Evolutionary conservation across 37 sponge, comb jelly and placozoan species (phyloP).

Genomic region (Haliclona indistincta): DNA sequence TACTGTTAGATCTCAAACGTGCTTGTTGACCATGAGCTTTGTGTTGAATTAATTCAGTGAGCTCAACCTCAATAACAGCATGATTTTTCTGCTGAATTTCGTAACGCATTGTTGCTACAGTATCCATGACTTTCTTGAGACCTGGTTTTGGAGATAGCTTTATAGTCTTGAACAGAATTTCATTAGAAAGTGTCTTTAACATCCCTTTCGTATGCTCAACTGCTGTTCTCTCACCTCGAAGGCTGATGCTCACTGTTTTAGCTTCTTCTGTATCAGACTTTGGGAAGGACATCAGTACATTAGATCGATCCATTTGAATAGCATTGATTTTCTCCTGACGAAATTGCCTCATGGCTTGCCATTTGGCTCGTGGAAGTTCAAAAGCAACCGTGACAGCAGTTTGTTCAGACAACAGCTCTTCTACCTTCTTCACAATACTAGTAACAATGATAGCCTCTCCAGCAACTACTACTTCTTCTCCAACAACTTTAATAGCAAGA

Average conservation of each 20-base stretch:
- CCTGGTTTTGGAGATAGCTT: slow-evolving; percentile 4
- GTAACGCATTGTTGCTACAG: slow-evolving; percentile 6
- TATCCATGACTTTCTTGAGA: neutral
- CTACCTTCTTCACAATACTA: neutral
- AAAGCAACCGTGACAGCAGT: neutral
- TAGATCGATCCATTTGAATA: neutral
- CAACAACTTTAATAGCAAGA: neutral
- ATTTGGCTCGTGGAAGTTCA: neutral
- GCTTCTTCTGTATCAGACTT: neutral
- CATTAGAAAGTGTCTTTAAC: neutral
- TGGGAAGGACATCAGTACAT: slow-evolving; percentile 7
- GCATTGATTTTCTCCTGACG: neutral
- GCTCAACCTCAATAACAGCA: slow-evolving; percentile 1
- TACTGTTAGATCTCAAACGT: neutral
- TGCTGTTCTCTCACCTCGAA: slow-evolving; percentile 8
- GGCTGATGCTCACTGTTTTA: neutral
- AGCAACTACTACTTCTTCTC: neutral
- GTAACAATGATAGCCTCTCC: neutral
- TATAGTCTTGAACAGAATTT: neutral
- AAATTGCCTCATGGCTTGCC: neutral
- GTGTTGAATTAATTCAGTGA: too few relatives aligned
- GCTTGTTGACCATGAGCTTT: neutral
- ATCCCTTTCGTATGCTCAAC: slow-evolving; percentile 14
- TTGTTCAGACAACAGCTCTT: slow-evolving; percentile 5
- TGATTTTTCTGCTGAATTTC: neutral